phyloP scores from a whole-genome alignment of 2,113 vertebrate genomes.

The Eira barbara region DNA sequence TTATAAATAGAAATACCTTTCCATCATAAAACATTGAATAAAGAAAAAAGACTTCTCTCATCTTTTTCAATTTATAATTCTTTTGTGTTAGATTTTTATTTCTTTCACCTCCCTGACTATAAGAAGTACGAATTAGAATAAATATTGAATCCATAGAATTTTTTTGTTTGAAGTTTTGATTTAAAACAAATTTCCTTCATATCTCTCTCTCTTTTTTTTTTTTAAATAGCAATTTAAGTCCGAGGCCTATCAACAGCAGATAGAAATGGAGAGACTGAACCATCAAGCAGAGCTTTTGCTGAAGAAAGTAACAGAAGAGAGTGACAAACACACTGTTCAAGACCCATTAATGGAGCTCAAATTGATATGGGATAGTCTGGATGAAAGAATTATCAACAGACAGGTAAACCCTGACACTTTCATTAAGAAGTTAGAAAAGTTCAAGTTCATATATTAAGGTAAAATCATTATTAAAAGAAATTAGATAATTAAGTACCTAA shows the following conservation, averaged over 20 bases:
- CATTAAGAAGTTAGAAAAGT: not conserved
- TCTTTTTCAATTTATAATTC: not conserved
- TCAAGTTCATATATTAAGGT: not conserved
- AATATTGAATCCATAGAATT: not conserved
- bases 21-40: not conserved
- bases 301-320: constrained; percentile 93
- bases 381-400: constrained; percentile 94
- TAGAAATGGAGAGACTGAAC: constrained; percentile 97
- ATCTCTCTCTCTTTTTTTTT: not conserved
- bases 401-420: constrained; percentile 85
- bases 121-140: not conserved
- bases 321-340: constrained; percentile 90
- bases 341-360: constrained; percentile 95
- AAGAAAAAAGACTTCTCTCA: not conserved
- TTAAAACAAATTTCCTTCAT: not conserved
- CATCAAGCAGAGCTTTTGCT: constrained; percentile 94
- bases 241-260: constrained; percentile 96
- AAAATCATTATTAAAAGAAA: not conserved
- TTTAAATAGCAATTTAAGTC: constrained; percentile 92
- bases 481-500: not conserved
- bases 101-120: not conserved
- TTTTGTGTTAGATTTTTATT: constrained; percentile 26
- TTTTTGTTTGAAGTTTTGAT: not conserved
- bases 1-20: not conserved
- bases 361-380: constrained; percentile 92